Evolutionary conservation across 35 echinoderm and acorn worm genomes (phyloP).

Genomic region (Eucidaris tribuloides): DNA sequence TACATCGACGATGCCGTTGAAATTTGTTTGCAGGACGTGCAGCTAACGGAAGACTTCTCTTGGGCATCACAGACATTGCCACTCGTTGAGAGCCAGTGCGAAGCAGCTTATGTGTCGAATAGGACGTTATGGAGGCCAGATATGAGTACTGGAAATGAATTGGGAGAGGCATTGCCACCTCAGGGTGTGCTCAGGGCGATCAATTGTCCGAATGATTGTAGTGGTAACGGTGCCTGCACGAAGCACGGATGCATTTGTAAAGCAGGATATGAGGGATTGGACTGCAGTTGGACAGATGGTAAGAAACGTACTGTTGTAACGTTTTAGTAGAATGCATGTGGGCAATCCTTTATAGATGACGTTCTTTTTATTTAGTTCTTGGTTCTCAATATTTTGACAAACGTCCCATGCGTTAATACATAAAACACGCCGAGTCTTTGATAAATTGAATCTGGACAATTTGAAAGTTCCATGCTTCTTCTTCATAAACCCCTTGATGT

Average conservation of each 20-base stretch:
- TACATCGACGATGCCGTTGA: slow-evolving; percentile 81
- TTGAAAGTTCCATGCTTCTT: too few species aligned
- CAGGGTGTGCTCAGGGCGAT: slow-evolving; percentile 48
- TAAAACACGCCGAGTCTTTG: too few species aligned
- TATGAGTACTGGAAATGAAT: neutral
- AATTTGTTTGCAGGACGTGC: slow-evolving; percentile 84
- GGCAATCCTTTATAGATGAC: neutral
- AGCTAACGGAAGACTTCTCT: slow-evolving; percentile 83
- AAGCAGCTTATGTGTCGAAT: slow-evolving; percentile 57
- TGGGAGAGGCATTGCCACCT: slow-evolving; percentile 17
- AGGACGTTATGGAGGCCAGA: slow-evolving; percentile 41
- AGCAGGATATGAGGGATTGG: slow-evolving; percentile 29
- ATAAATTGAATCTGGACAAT: too few species aligned
- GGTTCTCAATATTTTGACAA: too few species aligned
- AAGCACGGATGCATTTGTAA: slow-evolving; percentile 69
- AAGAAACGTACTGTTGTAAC: neutral
- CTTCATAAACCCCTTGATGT: too few species aligned
- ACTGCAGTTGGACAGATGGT: slow-evolving; percentile 72
- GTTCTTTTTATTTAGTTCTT: too few species aligned
- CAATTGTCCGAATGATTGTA: slow-evolving; percentile 93
- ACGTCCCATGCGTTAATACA: too few species aligned
- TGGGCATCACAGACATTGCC: slow-evolving; percentile 78
- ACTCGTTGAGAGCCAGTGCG: slow-evolving; percentile 87
- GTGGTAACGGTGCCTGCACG: slow-evolving; percentile 64
- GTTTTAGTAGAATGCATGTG: neutral